A percentile compares a stretch with the other conserved stretches of the same genome.
Conservation (phyloP, 2,888 invertebrate species). For the Salpingus planirostris region DNA sequence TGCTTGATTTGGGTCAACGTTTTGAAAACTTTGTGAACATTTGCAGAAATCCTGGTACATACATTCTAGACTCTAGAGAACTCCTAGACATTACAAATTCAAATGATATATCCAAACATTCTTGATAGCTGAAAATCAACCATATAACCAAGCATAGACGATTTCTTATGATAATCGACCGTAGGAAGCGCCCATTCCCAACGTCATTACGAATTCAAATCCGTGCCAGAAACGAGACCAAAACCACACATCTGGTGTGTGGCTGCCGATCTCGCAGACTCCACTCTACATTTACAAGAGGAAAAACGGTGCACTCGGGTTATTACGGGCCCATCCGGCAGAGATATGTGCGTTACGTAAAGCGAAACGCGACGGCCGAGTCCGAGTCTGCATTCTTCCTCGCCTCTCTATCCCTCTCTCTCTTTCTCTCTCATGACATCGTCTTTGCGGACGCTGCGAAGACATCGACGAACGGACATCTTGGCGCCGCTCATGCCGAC, state of each 20-base stretch:
- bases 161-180: too few relatives aligned
- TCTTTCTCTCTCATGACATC: constrained; percentile 14
- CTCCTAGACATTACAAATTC: too few relatives aligned
- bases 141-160: too few relatives aligned
- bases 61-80: too few relatives aligned
- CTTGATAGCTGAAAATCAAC: too few relatives aligned
- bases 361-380: constrained; percentile 4
- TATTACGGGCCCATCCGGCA: too few relatives aligned
- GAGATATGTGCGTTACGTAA: too few relatives aligned
- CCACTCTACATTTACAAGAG: neutral
- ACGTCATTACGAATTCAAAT: constrained; percentile 2
- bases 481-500: constrained; percentile 27
- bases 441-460: constrained; percentile 22
- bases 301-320: constrained; percentile 1
- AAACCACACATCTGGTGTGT: constrained; percentile 7
- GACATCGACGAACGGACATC: constrained; percentile 27
- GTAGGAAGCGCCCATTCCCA: neutral
- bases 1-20: too few relatives aligned
- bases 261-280: constrained; percentile 3
- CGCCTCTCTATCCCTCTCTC: too few relatives aligned
- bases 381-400: constrained; percentile 18
- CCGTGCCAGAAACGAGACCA: constrained; percentile 2
- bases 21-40: too few relatives aligned
- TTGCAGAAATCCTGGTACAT: too few relatives aligned
- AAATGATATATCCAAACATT: too few relatives aligned